These are phyloP conservation scores for Tolmerus cingulatus DNA, from an alignment of 2,888 invertebrate genomes.

Conservation along the genomic window DNA sequence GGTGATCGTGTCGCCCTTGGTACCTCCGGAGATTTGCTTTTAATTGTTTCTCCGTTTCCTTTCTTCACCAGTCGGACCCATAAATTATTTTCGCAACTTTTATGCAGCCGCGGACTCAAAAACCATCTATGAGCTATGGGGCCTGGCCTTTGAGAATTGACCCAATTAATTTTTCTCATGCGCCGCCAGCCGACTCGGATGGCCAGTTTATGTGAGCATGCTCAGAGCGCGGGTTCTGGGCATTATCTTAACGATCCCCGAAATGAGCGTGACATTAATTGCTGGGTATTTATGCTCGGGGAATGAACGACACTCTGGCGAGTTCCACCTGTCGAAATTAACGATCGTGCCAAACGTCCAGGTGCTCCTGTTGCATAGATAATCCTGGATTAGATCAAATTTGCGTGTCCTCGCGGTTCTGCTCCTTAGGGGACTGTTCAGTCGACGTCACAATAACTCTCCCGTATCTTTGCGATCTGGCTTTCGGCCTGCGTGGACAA, in stretches of 20 bases:
- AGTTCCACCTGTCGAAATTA: conserved; percentile 20
- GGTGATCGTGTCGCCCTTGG: conserved; percentile 34
- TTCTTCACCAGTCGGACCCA: background rate
- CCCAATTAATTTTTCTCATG: conserved; percentile 38
- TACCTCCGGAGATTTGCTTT: conserved; percentile 15
- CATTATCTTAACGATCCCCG: background rate
- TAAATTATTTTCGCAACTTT: conserved; percentile 16
- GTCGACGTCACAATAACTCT: background rate
- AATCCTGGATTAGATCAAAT: conserved; percentile 14
- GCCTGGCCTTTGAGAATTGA: conserved; percentile 27
- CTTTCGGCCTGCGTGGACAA: background rate
- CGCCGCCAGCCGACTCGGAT: background rate
- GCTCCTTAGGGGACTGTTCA: background rate
- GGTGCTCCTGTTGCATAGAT: conserved; percentile 5
- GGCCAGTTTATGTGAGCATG: background rate
- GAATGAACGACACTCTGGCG: background rate
- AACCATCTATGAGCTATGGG: conserved; percentile 26
- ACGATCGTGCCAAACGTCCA: conserved; percentile 19
- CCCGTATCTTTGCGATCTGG: background rate
- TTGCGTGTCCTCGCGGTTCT: background rate
- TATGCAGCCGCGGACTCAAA: background rate
- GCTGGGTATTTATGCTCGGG: background rate
- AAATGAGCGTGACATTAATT: background rate
- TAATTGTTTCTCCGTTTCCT: conserved; percentile 30
- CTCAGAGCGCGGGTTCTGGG: background rate